Percentiles rank a stretch among this genome's conserved stretches.
These are phyloP conservation scores for Galendromus occidentalis DNA, from an alignment of 1,140 invertebrate species.

Conservation along the genomic window DNA sequence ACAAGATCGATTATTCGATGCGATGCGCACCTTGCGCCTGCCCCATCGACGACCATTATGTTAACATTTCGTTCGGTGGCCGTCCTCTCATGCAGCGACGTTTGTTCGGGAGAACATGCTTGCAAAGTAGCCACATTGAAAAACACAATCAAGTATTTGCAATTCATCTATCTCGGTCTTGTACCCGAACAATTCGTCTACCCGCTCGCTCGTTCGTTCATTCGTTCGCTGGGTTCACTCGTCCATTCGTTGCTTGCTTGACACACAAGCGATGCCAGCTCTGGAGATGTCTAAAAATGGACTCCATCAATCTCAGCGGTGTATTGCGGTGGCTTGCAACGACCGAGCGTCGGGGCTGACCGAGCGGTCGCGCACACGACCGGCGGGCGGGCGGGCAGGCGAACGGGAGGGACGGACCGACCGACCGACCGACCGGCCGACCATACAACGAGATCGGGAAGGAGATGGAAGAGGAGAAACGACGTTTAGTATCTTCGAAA, in stretches of 20 bases:
- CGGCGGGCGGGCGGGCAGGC: neutral
- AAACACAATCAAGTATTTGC: neutral
- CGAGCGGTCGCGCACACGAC: neutral
- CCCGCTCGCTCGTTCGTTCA: too few species aligned
- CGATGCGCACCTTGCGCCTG: too few species aligned
- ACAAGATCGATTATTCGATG: too few species aligned
- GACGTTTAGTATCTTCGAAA: conserved; percentile 11
- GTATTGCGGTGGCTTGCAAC: neutral
- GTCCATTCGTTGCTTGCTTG: neutral
- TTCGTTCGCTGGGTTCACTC: neutral
- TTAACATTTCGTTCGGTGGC: too few species aligned
- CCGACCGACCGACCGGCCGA: too few species aligned
- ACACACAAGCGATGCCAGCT: neutral
- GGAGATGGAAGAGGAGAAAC: too few species aligned
- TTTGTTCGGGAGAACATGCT: too few species aligned
- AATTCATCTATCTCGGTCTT: neutral
- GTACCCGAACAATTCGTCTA: too few species aligned
- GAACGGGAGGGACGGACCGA: neutral
- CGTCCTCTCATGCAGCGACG: too few species aligned
- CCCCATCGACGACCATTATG: too few species aligned
- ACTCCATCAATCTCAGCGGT: conserved; percentile 10
- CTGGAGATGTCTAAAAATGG: neutral
- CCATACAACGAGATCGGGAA: too few species aligned
- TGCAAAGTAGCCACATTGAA: too few species aligned
- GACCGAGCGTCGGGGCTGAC: neutral